Base-by-base conservation (phyloP, 1,140 invertebrate genomes). In the Epicauta chinensis region DNA sequence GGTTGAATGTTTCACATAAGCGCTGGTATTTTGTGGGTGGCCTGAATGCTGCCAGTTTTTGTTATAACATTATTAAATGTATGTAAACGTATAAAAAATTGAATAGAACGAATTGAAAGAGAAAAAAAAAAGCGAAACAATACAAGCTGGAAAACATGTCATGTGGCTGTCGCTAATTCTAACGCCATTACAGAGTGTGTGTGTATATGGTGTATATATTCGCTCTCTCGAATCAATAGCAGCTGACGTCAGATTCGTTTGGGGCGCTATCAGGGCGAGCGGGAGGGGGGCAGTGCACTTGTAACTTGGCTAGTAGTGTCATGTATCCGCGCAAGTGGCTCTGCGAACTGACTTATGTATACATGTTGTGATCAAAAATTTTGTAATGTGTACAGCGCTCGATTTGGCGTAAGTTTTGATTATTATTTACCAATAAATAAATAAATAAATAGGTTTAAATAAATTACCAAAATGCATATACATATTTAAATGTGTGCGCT, bases 231-330 rank as follows among this genome's bases (percentile, higher is more conserved):
- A 68, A 68, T 68, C 66, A 67, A 68, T 68, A 67, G 63, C 51
- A 55, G 61, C 61, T 68, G 66, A 68, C 66, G 66, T 68, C 66
- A 68, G 60, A 58, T 56, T 59, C 52, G 56, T 48, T 63, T 57
- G 64, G 62, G 57, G 65, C 63, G 63, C 62, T 66, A 66, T 64
- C 62, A 65, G 59, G 51, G 53, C n/a, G 55, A 55, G 49, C 51
- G 59, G 56, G 56, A 62, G 61, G 64, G 61, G 65, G 62, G 60
- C 58, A 67, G 65, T 68, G 65, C 66, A 67, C 65, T 68, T 68
- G 65, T 68, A 66, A 66, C 62, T 66, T 68, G 60, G 66, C 62
- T 68, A 67, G 66, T 68, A 68, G 66, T 68, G 66, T 67, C 60
- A 68, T 68, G 64, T 67, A 68, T 66, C 52, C 62, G 65, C 62